These are phyloP conservation scores for Rousettus madagascariensis DNA, from an alignment of 2,797 vertebrate genomes.

Conservation along the genomic window DNA sequence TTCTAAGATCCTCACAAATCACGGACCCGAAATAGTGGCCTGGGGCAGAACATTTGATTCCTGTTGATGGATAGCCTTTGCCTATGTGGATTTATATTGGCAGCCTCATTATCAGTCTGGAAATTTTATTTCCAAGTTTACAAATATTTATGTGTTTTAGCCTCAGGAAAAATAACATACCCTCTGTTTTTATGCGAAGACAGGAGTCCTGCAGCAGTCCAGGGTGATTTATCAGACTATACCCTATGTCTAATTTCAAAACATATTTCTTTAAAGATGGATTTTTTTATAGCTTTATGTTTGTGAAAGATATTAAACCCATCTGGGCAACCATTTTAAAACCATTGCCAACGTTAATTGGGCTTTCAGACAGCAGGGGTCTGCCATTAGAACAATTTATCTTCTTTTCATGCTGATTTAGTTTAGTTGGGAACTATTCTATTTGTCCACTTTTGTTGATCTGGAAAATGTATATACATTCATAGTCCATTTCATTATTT, in stretches of 20 bases:
- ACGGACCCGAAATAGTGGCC: not conserved
- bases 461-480: not conserved
- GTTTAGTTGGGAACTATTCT: not conserved
- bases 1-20: not conserved
- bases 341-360: conserved; percentile 10
- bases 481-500: not conserved
- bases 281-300: not conserved
- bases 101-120: not conserved
- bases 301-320: conserved; percentile 54
- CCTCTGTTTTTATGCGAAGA: conserved; percentile 22
- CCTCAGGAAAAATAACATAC: conserved; percentile 8
- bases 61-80: not conserved
- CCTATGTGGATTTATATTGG: not conserved
- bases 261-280: conserved; percentile 27
- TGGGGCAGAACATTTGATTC: not conserved
- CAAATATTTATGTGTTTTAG: conserved; percentile 51
- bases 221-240: not conserved
- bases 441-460: not conserved
- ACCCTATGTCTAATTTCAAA: conserved; percentile 37
- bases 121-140: conserved; percentile 53
- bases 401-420: not conserved
- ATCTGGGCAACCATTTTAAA: conserved; percentile 46
- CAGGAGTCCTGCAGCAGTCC: not conserved
- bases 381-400: not conserved
- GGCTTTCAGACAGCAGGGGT: not conserved